These are phyloP conservation scores for Meta bourneti DNA, from an alignment of 2,888 invertebrate species.

Conservation along the genomic window DNA sequence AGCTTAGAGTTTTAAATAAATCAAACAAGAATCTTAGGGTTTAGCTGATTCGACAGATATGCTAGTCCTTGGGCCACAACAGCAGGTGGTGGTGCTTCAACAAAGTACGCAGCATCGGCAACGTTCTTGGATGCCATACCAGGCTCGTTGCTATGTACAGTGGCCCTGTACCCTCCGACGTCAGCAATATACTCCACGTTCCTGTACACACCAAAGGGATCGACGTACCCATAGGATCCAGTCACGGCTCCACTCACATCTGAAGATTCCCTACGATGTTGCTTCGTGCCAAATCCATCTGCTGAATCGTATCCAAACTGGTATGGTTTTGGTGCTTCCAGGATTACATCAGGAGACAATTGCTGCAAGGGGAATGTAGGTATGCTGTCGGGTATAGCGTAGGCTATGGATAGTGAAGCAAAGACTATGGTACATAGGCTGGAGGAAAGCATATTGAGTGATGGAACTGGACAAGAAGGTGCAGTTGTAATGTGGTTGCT, in stretches of 20 bases:
- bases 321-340: slow-evolving; percentile 34
- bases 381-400: not conserved
- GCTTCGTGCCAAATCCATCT: slow-evolving; percentile 56
- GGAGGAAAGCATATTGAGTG: not conserved
- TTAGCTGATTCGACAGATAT: not conserved
- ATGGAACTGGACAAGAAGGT: not conserved
- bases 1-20: not conserved
- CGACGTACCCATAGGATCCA: slow-evolving; percentile 56
- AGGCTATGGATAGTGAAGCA: not conserved
- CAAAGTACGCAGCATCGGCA: slow-evolving; percentile 33
- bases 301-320: slow-evolving; percentile 55
- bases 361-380: not conserved
- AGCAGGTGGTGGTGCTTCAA: slow-evolving; percentile 40
- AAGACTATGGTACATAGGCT: not conserved
- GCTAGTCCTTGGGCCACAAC: slow-evolving; percentile 37
- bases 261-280: slow-evolving; percentile 29
- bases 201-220: slow-evolving; percentile 42
- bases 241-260: slow-evolving; percentile 42
- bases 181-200: slow-evolving; percentile 64
- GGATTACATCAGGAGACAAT: not conserved
- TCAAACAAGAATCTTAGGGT: not conserved
- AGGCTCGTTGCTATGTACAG: slow-evolving; percentile 59
- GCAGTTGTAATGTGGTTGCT: not conserved
- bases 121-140: slow-evolving; percentile 25
- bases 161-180: slow-evolving; percentile 45